These are phyloP conservation scores for Callyntrura guangdongensis DNA, from an alignment of 2,888 invertebrate genomes.

Conservation along the genomic window DNA sequence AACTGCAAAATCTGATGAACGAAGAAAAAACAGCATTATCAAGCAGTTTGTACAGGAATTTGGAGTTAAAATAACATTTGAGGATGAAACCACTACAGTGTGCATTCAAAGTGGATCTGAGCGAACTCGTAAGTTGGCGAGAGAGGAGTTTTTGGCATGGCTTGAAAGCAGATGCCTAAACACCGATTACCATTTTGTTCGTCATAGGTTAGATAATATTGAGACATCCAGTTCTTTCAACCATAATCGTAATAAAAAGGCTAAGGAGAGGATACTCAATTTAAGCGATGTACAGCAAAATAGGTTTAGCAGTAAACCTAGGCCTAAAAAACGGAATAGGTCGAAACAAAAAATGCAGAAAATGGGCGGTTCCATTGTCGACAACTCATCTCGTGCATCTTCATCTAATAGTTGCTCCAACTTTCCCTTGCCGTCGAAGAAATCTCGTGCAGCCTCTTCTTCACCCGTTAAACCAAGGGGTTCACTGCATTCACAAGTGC, in stretches of 20 bases:
- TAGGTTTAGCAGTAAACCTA: background rate
- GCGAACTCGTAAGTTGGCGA: conserved; percentile 44
- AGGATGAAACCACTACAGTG: conserved; percentile 46
- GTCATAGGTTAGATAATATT: background rate
- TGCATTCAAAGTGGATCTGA: conserved; percentile 42
- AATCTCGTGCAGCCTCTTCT: too few relatives aligned
- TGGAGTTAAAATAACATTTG: conserved; percentile 53
- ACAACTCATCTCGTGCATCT: background rate
- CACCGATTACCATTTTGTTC: background rate
- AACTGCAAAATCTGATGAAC: conserved; percentile 52
- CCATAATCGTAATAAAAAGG: background rate
- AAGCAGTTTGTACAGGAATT: conserved; percentile 51
- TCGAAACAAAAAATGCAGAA: background rate
- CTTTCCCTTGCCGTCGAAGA: too few relatives aligned
- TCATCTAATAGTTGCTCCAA: background rate
- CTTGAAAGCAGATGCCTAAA: conserved; percentile 71
- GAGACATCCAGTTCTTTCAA: background rate
- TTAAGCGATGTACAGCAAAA: conserved; percentile 15
- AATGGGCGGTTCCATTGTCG: background rate
- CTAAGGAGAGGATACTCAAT: background rate
- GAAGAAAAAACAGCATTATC: conserved; percentile 39
- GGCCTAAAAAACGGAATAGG: background rate
- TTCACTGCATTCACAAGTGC: background rate
- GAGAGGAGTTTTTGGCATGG: conserved; percentile 73
- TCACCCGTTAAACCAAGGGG: background rate